Base-by-base conservation (phyloP, 2,888 invertebrate species). In the Noctua fimbriata region DNA sequence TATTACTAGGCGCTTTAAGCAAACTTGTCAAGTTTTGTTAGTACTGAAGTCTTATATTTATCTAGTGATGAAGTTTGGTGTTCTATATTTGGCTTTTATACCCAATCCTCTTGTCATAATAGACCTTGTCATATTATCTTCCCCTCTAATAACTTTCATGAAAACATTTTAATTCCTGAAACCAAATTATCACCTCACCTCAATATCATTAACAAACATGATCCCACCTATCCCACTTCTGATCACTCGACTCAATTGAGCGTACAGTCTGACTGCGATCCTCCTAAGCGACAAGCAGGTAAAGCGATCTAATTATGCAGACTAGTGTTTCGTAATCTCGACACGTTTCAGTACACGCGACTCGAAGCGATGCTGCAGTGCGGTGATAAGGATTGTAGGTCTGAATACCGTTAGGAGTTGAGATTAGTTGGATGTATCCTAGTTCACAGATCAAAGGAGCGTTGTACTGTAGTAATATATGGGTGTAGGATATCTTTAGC, bases 271-370 rank as follows among this genome's bases (percentile, higher is more conserved):
- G 49, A 74, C 79, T 44, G 66, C 44, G 60, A 74, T 74, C 41
- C 58, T 71, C 72, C 44, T 47, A 71, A 75, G 69, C 70, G 69
- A 76, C 73, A 69, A 75, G 69, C 73, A 80, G 70, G 73, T 72
- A 60, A 63, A 55, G 44, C 66, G 66, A 78, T 82, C 73, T 81
- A 81, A 84, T 84, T 84, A 84, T 85, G 75, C 85, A 71, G 55
- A 84, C 65, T 36, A 58, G 78, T 78, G 78, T 82, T 84, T 76
- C 69, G 75, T 82, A 84, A 82, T 85, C 85, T 69, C 82, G 16
- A 85, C 84, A 84, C 84, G 84, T 81, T 47, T 70, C 60, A 63
- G 77, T 72, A 73, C 70, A 85, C 72, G 85, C 81, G 72, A 81
- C 58, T 55, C 73, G 85, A 70, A 75, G 65, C 78, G 85, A 81